Evolutionary conservation across 2,888 invertebrate genomes (phyloP), one percentile per base, ranked within the genome.

Genomic region (Cataglyphis altisquamis): DNA sequence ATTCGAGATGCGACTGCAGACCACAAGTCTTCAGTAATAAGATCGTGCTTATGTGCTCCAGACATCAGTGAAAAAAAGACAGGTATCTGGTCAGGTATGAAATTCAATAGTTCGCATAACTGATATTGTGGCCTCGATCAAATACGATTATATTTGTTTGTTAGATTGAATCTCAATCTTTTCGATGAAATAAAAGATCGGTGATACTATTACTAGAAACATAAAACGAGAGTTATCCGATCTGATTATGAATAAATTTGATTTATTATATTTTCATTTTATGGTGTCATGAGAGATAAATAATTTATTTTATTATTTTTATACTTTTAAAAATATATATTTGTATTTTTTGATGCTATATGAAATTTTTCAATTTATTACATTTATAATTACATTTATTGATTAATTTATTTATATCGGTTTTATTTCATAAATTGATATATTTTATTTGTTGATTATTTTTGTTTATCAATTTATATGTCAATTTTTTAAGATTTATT

Each of bases 21-120:
- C 25, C n/a, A 21, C n/a, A 39, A 39, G n/a, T 39, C 12, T 45
- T 29, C 78, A 29, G 64, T 83, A 86, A 84, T 82, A 80, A 77
- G 80, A 91, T 91, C 84, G 32, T 89, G 87, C 89, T 90, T 89
- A 88, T 89, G 90, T 88, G 90, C 85, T 86, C 89, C 86, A 57
- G 88, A 91, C 88, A 88, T 83, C 85, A 85, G 66, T 83, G 64
- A 83, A 84, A 82, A 82, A 83, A 39, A 36, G 48, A 80, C 57
- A 64, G 60, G 55, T 39, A 68, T 84, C 64, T 60, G 78, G 83
- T 72, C 57, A 21, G 67, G 57, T 74, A 29, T 8, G 90, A 88
- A 89, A 91, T 63, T 10, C 32, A 82, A 91, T 87, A 87, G 70
- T 52, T 73, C 15, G 83, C 82, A 88, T 67, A 89, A 90, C 88